Evolutionary conservation across 2,888 invertebrate species (phyloP), one percentile per base, ranked within the genome.

Genomic region (Cheilosia impressa): DNA sequence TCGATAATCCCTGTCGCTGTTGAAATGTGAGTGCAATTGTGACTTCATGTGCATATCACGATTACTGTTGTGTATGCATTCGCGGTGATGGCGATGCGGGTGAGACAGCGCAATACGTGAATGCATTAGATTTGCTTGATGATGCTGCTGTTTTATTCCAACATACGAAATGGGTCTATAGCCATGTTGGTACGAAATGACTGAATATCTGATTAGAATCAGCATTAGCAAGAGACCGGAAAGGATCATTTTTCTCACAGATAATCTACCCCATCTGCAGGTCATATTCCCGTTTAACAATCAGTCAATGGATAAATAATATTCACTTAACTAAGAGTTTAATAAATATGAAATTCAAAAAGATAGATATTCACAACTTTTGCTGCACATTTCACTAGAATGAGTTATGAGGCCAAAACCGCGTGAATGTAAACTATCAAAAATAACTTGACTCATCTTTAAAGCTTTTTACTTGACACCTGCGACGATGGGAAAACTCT

Each of bases 41-140:
- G 69, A 69, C 45, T 84, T 84, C 47, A 75, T 71, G 69, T 84
- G 80, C 65, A 71, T 50, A 24, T 84, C 84, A 65, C 80, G 84
- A 75, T 80, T 75, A 47, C 65, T 65, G 27, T 75, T 68, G 24
- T 58, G 58, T n/a, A 69, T 57, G 43, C 60, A 24, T 24, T 53
- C 65, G 65, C 80, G 84, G 9, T 84, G 84, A 15, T 80, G 84
- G 9, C 80, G 80, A 60, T 75, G 68, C 38, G 34, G 73, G 57
- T 79, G 79, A 41, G 68, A 27, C 45, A 38, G 24, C 27, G 60
- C 34, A 15, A n/a, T 22, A 45, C 50, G 55, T 55, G 41, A 34
- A 58, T 60, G 24, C 19, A 58, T 53, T 62, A 68, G 58, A 52
- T 60, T 60, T 13, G 34, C 22, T 41, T 55, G 68, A 31, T 69